Percentiles rank a stretch among this genome's conserved stretches.
These are phyloP conservation scores for Idris sp. DNA, from an alignment of 1,140 invertebrate species.

Conservation along the genomic window DNA sequence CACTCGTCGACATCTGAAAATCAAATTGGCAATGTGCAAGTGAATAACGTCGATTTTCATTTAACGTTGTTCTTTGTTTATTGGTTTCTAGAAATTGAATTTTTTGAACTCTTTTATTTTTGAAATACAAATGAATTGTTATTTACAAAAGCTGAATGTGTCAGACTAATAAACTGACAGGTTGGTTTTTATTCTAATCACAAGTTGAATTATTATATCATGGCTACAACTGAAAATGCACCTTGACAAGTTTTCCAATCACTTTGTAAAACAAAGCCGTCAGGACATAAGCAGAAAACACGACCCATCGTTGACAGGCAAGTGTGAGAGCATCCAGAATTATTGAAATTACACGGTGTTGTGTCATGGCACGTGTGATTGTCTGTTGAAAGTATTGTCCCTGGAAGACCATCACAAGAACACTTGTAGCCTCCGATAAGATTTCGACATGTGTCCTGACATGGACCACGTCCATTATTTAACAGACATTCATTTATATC, in stretches of 20 bases:
- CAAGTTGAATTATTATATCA: no score
- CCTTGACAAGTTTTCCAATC: constrained; percentile 82
- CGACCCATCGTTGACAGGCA: constrained; percentile 82
- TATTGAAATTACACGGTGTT: constrained; percentile 81
- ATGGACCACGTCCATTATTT: constrained; percentile 83
- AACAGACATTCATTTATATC: constrained; percentile 82
- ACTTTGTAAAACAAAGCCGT: constrained; percentile 79
- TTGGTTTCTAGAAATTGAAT: no score
- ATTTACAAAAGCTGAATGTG: no score
- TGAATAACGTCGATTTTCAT: constrained; percentile 17
- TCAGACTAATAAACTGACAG: no score
- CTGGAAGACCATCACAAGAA: constrained; percentile 80
- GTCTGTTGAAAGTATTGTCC: constrained; percentile 80
- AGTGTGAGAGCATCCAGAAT: constrained; percentile 81
- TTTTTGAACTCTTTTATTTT: no score
- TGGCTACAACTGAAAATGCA: no score
- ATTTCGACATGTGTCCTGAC: constrained; percentile 84
- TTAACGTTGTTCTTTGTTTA: constrained; percentile 1
- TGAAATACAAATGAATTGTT: no score
- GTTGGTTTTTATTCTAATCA: no score
- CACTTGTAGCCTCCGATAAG: constrained; percentile 82
- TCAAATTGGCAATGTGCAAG: constrained; percentile 19
- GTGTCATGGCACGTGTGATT: constrained; percentile 80
- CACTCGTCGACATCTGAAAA: constrained; percentile 82
- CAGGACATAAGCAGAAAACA: constrained; percentile 83